Evolutionary conservation across 2,797 vertebrate species (phyloP), one percentile per base, ranked within the genome.

Genomic region (Lateolabrax maculatus): DNA sequence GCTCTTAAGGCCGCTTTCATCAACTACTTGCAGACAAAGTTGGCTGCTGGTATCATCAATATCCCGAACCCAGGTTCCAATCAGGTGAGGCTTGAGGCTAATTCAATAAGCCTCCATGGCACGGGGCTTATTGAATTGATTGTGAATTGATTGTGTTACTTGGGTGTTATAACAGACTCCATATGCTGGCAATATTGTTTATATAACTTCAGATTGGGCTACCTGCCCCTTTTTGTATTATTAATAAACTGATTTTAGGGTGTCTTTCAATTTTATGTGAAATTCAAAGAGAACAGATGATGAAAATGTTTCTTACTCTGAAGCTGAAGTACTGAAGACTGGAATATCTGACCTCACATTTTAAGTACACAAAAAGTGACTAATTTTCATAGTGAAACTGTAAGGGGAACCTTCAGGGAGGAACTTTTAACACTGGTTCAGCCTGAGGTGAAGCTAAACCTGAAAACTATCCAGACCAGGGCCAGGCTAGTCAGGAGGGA

Each of bases 21-120:
- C 84, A 99, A 97, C 78, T 99, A 99, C 90, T 93, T 99, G 93
- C 98, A 99, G 94, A 94, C 97, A 62, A 99, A 99, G 88, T 95
- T 99, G 90, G 98, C 98, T 0, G 98, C 98, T 19, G 98, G 98
- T 53, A 99, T 99, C 90, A 99, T 99, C 92, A 99, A 99, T 12
- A 98, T 99, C 23, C 98, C 98, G 81, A 99, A 99, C 88, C 98
- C 98, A 2, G 98, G 98, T 91, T 99, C 98, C 57, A 99, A 98
- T 93, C 98, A 99, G 97, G 98, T 98, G 76, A 84, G 92, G 72
- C 23, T 4, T 34, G 31, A 34, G n/a, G n/a, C n/a, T n/a, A n/a
- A n/a, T n/a, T n/a, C n/a, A n/a, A n/a, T n/a, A n/a, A n/a, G n/a
- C n/a, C n/a, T n/a, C n/a, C n/a, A n/a, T n/a, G n/a, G n/a, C n/a